Conservation (phyloP, 2,797 vertebrate genomes). For the Perodicticus potto region DNA sequence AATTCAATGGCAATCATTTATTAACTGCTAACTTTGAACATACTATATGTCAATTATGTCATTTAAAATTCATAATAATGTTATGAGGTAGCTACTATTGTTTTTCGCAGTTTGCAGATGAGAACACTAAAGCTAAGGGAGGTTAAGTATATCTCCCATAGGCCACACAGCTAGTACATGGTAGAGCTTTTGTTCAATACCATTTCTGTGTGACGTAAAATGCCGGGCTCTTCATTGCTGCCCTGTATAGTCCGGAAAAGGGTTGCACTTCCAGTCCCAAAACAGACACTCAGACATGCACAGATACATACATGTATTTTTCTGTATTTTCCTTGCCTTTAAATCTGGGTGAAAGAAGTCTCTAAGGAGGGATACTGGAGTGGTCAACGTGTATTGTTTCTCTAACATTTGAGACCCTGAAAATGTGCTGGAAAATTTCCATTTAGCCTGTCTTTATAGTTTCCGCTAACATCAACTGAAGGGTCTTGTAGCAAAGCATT, state of each 20-base stretch:
- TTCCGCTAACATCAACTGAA: not conserved
- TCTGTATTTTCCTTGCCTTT: not conserved
- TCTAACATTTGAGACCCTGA: constrained; percentile 37
- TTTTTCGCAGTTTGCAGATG: constrained; percentile 4
- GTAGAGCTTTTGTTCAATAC: not conserved
- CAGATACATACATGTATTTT: not conserved
- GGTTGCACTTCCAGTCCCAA: constrained; percentile 12
- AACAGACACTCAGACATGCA: not conserved
- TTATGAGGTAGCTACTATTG: not conserved
- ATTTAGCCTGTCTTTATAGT: not conserved
- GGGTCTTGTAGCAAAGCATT: not conserved
- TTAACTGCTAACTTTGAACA: too few relatives aligned
- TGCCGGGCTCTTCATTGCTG: not conserved
- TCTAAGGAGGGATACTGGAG: not conserved
- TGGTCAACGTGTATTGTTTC: not conserved
- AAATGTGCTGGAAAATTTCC: not conserved
- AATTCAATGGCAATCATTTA: too few relatives aligned
- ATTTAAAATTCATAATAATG: constrained; percentile 62
- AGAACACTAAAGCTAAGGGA: not conserved
- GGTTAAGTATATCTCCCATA: not conserved
- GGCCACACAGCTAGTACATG: not conserved
- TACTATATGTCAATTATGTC: not conserved
- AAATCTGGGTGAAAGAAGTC: not conserved
- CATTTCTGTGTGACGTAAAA: not conserved
- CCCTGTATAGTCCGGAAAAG: not conserved